Base-by-base conservation (phyloP, 1,140 invertebrate genomes). In the Holotrichia oblita region DNA sequence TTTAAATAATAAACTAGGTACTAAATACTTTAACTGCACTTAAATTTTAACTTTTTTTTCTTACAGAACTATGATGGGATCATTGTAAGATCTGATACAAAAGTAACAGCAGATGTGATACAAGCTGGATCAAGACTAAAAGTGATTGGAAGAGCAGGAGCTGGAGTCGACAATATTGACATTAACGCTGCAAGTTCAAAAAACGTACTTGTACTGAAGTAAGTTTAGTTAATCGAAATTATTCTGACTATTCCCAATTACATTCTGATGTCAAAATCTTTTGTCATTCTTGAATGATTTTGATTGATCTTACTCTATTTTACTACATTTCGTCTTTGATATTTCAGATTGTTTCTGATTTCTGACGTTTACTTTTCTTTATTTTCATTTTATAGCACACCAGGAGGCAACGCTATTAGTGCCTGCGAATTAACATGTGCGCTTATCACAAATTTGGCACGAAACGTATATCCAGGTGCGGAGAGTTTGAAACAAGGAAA, bases 101-200 rank as follows among this genome's bases (percentile, higher is more conserved):
- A 98, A 91, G 97, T 99, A 22, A 98, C 96, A n/a, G 91, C 92
- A 76, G 96, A 98, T 80, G 92, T 99, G 2, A 90, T 99, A 78
- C 89, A 91, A 74, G 93, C 94, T n/a, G 91, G 89, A 34, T 90
- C 90, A 27, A 91, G 91, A 22, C 88, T 99, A 14, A 95, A 95
- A 85, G 91, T 96, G 40, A 93, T 99, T 64, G 98, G 97, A 3
- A 91, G 98, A 77, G 98, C 98, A 40, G 98, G 98, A 10, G 98
- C 97, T 27, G 98, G 98, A 14, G 96, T 99, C 0, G 98, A 99
- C 87, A 99, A 99, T 88, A 98, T 99, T 82, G 97, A 99, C 88
- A 91, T 96, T 59, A 87, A 90, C 44, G 93, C 95, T 55, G 98
- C 98, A 6, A 97, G 95, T 0, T 88, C 90, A 76, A 91, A 93